These are phyloP conservation scores for Phyllotis vaccarum DNA, from an alignment of 2,797 vertebrate genomes.

Conservation along the genomic window DNA sequence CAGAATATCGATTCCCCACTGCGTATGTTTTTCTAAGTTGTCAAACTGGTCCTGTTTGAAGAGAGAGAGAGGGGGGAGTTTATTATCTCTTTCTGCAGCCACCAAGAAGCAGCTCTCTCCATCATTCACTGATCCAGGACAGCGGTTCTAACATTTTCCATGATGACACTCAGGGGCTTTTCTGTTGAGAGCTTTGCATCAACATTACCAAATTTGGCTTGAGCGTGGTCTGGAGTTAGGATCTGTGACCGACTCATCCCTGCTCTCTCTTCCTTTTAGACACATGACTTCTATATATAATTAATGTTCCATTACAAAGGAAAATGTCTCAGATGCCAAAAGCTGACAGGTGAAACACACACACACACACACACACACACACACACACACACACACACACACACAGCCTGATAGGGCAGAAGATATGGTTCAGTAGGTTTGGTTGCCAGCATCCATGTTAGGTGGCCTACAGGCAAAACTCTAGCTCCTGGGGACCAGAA, in stretches of 20 bases:
- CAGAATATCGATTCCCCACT: slow-evolving; percentile 97
- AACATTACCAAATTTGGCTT: slow-evolving; percentile 62
- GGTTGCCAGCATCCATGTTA: neutral
- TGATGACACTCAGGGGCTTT: slow-evolving; percentile 11
- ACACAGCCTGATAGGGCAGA: too few relatives aligned
- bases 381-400: too few relatives aligned
- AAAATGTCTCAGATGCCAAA: neutral
- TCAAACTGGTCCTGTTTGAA: slow-evolving; percentile 97
- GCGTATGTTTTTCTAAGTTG: slow-evolving; percentile 97
- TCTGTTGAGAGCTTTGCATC: slow-evolving; percentile 36
- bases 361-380: neutral
- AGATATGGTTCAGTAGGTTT: too few relatives aligned
- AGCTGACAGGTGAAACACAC: neutral
- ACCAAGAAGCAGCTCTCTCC: slow-evolving; percentile 47
- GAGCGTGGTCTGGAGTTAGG: neutral
- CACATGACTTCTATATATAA: neutral
- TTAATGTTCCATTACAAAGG: neutral
- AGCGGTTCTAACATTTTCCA: slow-evolving; percentile 73
- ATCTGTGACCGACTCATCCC: neutral
- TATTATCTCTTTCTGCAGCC: slow-evolving; percentile 50
- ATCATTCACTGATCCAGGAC: neutral
- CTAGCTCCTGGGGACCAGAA: neutral
- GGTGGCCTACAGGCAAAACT: neutral
- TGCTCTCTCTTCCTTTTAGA: neutral
- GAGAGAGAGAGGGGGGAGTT: slow-evolving; percentile 62